A percentile compares a stretch with the other conserved stretches of the same genome.
Conservation (phyloP, 2,797 vertebrate genomes). For the Falco berigora region DNA sequence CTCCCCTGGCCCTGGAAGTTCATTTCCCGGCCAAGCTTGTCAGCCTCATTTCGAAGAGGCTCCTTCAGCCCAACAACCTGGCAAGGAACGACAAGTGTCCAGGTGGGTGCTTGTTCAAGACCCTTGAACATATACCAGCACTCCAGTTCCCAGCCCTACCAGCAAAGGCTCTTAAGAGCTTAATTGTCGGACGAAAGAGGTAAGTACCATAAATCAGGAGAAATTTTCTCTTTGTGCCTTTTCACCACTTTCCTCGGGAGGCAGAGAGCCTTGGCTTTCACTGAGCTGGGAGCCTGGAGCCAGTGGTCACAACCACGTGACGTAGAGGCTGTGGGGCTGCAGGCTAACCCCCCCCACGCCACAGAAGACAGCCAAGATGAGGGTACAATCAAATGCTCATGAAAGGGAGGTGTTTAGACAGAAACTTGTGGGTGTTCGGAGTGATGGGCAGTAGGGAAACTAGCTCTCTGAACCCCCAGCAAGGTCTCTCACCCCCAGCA, state of each 20-base stretch:
- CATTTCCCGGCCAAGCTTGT: neutral
- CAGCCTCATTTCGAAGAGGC: neutral
- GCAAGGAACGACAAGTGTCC: neutral
- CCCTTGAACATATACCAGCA: neutral
- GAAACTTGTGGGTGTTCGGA: neutral
- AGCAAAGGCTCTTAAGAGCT: neutral
- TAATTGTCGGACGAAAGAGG: neutral
- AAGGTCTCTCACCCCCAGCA: neutral
- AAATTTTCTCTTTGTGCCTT: constrained; percentile 4
- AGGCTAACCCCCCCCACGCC: neutral
- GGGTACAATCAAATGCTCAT: neutral
- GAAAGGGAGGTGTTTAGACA: neutral
- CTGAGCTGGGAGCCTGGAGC: neutral
- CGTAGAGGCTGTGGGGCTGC: neutral
- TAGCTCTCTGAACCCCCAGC: neutral
- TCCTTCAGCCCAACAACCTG: neutral
- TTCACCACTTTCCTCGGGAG: neutral
- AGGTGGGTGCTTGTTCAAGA: neutral
- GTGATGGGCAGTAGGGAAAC: neutral
- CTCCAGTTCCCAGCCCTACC: neutral
- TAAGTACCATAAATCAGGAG: constrained; percentile 34
- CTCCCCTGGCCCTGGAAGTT: neutral
- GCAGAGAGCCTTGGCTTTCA: neutral
- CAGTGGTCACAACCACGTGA: neutral
- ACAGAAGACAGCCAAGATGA: neutral